Evolutionary conservation across 2,888 invertebrate genomes (phyloP), one percentile per base, ranked within the genome.

Genomic region (Apamea sordens): DNA sequence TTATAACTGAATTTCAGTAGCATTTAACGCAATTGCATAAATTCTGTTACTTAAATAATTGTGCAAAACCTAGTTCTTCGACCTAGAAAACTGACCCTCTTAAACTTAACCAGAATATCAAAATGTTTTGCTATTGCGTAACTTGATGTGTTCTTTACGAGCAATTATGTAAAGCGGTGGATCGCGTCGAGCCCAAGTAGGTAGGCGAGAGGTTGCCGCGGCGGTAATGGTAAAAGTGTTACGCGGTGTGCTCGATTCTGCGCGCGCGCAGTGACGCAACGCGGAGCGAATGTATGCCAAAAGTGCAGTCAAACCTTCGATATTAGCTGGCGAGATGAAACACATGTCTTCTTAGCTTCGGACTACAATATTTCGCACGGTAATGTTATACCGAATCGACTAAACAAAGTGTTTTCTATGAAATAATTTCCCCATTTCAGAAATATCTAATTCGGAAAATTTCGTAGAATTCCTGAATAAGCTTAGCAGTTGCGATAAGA

Each of bases 221-320:
- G 91, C 93, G 91, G 94, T 93, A 94, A 95, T 94, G 94, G 95
- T 95, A 95, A 95, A 96, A 96, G 96, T 96, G 95, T 96, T 96
- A 96, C 96, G 94, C 94, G 93, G 91, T 93, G 96, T 93, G 93
- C 96, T 93, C 95, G 93, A 94, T 95, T 93, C 94, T 90, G 91
- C 90, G 91, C 90, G 90, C 89, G 91, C 90, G 90, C 89, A 86
- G 87, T 95, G 94, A 96, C 94, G 96, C 96, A 96, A 96, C 91
- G 80, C 80, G 86, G 76, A 78, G 93, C 94, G 93, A 96, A 96
- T 96, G 95, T 97, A 94, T 96, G 96, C 96, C 96, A 96, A 95
- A 96, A 96, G 93, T 96, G 96, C 96, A 96, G 93, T 91, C 92
- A 90, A 94, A 93, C 94, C 95, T 94, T 93, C 93, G 88, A 85